Percentiles rank a stretch among this genome's conserved stretches.
These are phyloP conservation scores for Epinotia brunnichana DNA, from an alignment of 2,888 invertebrate genomes.

Conservation along the genomic window DNA sequence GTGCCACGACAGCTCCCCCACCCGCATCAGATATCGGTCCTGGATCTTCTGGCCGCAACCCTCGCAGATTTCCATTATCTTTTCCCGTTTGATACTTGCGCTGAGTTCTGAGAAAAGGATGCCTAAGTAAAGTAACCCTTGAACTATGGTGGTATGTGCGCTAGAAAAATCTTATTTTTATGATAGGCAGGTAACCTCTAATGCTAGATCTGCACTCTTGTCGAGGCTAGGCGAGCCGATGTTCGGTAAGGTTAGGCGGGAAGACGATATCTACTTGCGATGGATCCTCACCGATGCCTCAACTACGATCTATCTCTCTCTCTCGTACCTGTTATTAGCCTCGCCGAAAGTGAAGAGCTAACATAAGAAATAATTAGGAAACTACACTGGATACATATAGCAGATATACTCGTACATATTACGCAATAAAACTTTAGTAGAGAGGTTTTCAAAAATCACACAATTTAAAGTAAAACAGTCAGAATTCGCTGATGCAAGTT, in stretches of 20 bases:
- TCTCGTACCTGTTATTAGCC: background rate
- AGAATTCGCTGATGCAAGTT: background rate
- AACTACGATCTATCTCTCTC: too few species aligned
- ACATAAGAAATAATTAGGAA: background rate
- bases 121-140: constrained; percentile 47
- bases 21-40: constrained; percentile 97
- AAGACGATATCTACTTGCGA: too few species aligned
- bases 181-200: too few species aligned
- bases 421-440: too few species aligned
- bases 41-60: constrained; percentile 97
- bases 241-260: too few species aligned
- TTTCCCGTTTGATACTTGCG: constrained; percentile 89
- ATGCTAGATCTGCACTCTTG: too few species aligned
- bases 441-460: background rate
- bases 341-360: background rate
- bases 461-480: background rate
- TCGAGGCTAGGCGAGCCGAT: too few species aligned
- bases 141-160: too few species aligned
- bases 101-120: constrained; percentile 67
- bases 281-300: too few species aligned
- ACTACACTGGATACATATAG: background rate
- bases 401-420: too few species aligned
- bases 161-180: too few species aligned
- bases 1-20: constrained; percentile 97
- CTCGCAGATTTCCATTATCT: constrained; percentile 94